Conservation (phyloP, 2,113 vertebrate species). For the Brachyistius frenatus region DNA sequence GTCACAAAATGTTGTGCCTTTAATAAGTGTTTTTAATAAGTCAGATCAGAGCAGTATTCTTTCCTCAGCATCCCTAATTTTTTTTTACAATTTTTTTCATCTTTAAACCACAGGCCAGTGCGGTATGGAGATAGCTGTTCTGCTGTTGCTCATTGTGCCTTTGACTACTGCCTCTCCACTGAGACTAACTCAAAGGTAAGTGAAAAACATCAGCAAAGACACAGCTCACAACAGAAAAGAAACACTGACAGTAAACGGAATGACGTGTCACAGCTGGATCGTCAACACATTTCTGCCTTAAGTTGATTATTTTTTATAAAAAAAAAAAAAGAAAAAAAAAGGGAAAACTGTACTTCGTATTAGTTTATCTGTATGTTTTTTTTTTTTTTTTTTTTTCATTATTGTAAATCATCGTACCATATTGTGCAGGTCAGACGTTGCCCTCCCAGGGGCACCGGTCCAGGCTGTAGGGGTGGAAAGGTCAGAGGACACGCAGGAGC, state of each 20-base stretch:
- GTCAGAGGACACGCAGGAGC: slow-evolving; percentile 36
- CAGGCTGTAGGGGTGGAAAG: slow-evolving; percentile 37
- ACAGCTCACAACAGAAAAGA: background rate
- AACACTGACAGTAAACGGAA: background rate
- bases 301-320: background rate
- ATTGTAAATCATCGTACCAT: slow-evolving; percentile 8
- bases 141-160: slow-evolving; percentile 75
- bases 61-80: background rate
- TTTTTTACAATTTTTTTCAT: no score
- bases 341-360: background rate
- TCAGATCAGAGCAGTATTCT: background rate
- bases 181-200: slow-evolving; percentile 69
- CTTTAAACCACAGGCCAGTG: slow-evolving; percentile 49
- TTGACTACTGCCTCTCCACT: slow-evolving; percentile 70
- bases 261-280: background rate
- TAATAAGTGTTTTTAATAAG: background rate
- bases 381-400: no score
- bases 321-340: background rate
- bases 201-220: background rate
- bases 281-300: background rate
- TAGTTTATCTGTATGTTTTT: background rate
- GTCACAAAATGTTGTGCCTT: background rate
- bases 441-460: slow-evolving; percentile 19
- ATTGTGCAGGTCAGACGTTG: slow-evolving; percentile 56
- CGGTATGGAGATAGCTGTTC: slow-evolving; percentile 79